A percentile compares a stretch with the other conserved stretches of the same genome.
These are phyloP conservation scores for Mormyrus lacerda DNA, from an alignment of 2,113 vertebrate species.

Conservation along the genomic window DNA sequence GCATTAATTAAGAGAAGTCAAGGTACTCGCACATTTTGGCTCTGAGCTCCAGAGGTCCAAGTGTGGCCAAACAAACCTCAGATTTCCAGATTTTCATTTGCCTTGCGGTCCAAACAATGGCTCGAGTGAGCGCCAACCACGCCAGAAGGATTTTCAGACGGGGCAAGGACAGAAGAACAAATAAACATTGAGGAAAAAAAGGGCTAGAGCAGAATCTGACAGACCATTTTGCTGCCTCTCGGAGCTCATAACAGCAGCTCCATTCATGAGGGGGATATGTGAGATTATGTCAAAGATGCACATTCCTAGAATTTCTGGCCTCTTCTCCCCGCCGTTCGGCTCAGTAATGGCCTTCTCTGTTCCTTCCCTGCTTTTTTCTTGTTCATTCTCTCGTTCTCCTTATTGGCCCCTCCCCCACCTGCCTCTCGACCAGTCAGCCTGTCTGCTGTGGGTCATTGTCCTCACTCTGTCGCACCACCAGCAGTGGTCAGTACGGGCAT, in stretches of 20 bases:
- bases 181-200: neutral
- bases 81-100: neutral
- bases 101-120: neutral
- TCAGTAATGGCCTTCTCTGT: neutral
- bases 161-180: neutral
- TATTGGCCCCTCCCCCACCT: neutral
- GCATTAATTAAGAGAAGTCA: conserved; percentile 4
- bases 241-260: conserved; percentile 8
- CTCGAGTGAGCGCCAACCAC: neutral
- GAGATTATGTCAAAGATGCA: conserved; percentile 11
- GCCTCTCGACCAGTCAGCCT: neutral
- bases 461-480: neutral
- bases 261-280: conserved; percentile 13
- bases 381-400: neutral
- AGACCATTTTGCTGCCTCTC: conserved; percentile 16
- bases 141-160: neutral
- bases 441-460: neutral
- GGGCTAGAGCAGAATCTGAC: conserved; percentile 14
- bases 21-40: neutral
- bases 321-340: neutral
- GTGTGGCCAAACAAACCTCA: neutral
- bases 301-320: neutral
- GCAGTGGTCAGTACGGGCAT: neutral
- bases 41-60: neutral
- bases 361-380: neutral